These are phyloP conservation scores for Platyscapa corneri DNA, from an alignment of 1,140 invertebrate genomes.

Conservation along the genomic window DNA sequence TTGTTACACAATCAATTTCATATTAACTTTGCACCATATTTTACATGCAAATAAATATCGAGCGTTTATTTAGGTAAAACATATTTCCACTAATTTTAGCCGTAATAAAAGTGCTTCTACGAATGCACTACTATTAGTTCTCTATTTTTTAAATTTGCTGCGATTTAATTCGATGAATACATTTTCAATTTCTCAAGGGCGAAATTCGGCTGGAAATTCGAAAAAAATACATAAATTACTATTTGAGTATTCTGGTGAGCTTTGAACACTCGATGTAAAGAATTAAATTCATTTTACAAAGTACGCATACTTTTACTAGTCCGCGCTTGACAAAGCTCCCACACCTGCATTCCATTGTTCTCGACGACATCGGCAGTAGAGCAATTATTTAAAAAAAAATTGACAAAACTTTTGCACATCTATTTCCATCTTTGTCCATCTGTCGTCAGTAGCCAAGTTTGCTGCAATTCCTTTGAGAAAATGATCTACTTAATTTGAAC, in stretches of 20 bases:
- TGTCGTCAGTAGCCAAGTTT: not conserved
- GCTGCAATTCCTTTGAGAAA: conserved; percentile 32
- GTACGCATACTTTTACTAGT: not conserved
- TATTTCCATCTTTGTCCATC: not conserved
- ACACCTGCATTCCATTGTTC: not conserved
- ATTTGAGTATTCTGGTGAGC: not conserved
- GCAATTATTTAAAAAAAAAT: not conserved
- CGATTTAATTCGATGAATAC: too few relatives aligned
- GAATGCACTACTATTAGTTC: not conserved
- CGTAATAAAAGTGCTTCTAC: not conserved
- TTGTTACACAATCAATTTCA: too few relatives aligned
- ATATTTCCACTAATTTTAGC: not conserved
- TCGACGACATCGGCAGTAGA: not conserved
- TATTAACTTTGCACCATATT: not conserved
- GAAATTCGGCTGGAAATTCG: not conserved
- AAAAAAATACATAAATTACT: not conserved
- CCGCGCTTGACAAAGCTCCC: not conserved
- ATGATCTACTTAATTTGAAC: conserved; percentile 33
- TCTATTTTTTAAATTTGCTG: not conserved
- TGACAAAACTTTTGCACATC: not conserved
- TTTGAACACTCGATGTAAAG: not conserved
- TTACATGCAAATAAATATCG: not conserved
- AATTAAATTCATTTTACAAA: not conserved
- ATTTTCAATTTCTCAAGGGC: not conserved
- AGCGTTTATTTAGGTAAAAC: not conserved